Evolutionary conservation across 2,888 invertebrate species (phyloP).

Genomic region (Tinea semifulvella): DNA sequence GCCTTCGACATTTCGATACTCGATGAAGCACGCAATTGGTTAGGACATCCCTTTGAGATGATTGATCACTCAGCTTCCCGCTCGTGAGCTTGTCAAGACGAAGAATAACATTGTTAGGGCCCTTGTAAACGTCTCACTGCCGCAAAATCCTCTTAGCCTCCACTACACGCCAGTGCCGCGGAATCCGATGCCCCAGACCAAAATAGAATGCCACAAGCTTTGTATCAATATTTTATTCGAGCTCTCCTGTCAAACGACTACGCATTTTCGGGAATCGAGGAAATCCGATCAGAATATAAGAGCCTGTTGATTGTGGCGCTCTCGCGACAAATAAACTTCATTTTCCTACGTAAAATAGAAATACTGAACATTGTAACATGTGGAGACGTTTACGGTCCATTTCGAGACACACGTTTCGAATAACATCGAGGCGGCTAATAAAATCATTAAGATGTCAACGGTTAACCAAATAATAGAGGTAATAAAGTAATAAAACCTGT

Average conservation of each 20-base stretch:
- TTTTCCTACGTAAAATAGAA: constrained; percentile 4
- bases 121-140: constrained; percentile 54
- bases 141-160: constrained; percentile 46
- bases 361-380: not conserved
- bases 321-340: not conserved
- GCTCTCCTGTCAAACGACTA: constrained; percentile 9
- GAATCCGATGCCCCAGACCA: constrained; percentile 7
- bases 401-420: not conserved
- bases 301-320: constrained; percentile 10
- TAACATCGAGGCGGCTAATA: constrained; percentile 5
- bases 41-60: constrained; percentile 41
- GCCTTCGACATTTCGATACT: constrained; percentile 20
- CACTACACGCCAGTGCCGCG: constrained; percentile 21
- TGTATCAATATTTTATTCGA: constrained; percentile 13
- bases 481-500: constrained; percentile 30
- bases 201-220: constrained; percentile 12
- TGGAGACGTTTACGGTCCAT: not conserved
- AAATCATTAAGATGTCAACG: constrained; percentile 14
- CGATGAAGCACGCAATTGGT: constrained; percentile 15
- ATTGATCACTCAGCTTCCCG: constrained; percentile 51
- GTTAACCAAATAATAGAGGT: constrained; percentile 24
- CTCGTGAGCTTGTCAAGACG: constrained; percentile 48
- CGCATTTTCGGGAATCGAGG: constrained; percentile 4
- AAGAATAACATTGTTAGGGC: constrained; percentile 61
- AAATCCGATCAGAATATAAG: constrained; percentile 12